These are phyloP conservation scores for Nerophis ophidion DNA, from an alignment of 2,113 vertebrate genomes.

Conservation along the genomic window DNA sequence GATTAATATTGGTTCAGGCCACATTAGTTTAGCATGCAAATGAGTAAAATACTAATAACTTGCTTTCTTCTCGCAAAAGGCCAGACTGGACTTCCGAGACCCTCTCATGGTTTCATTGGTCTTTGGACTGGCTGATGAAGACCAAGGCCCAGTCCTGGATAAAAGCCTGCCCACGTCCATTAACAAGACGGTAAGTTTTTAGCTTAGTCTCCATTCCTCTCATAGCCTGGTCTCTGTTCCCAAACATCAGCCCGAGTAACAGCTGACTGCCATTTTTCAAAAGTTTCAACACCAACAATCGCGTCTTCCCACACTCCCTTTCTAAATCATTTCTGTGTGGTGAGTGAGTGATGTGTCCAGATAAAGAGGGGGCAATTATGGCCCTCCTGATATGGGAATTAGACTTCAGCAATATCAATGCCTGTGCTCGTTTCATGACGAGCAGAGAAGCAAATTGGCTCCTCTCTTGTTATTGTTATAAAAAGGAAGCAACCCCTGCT, in stretches of 20 bases:
- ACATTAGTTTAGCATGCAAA: no score
- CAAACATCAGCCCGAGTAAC: constrained; percentile 36
- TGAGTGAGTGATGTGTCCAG: constrained; percentile 20
- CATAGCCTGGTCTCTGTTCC: constrained; percentile 19
- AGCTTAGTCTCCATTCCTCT: neutral
- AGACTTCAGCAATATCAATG: neutral
- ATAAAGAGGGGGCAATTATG: constrained; percentile 8
- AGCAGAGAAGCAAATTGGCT: constrained; percentile 4
- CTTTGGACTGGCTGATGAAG: constrained; percentile 81
- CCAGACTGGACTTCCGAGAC: constrained; percentile 88
- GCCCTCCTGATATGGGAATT: constrained; percentile 4
- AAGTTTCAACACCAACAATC: constrained; percentile 21
- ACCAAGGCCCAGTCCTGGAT: constrained; percentile 85
- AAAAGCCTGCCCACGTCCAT: constrained; percentile 77
- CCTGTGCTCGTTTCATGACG: neutral
- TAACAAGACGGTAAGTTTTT: constrained; percentile 81
- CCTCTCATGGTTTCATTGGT: constrained; percentile 84
- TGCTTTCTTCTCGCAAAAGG: constrained; percentile 55
- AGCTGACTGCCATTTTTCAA: constrained; percentile 56
- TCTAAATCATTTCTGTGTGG: constrained; percentile 22
- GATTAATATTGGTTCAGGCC: no score
- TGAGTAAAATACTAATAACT: neutral
- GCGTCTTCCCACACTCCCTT: constrained; percentile 58
- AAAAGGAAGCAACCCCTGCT: constrained; percentile 31
- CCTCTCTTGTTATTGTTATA: constrained; percentile 50